A percentile compares a stretch with the other conserved stretches of the same genome.
Conservation (phyloP, 2,888 invertebrate species). For the Ormyrus rosae region DNA sequence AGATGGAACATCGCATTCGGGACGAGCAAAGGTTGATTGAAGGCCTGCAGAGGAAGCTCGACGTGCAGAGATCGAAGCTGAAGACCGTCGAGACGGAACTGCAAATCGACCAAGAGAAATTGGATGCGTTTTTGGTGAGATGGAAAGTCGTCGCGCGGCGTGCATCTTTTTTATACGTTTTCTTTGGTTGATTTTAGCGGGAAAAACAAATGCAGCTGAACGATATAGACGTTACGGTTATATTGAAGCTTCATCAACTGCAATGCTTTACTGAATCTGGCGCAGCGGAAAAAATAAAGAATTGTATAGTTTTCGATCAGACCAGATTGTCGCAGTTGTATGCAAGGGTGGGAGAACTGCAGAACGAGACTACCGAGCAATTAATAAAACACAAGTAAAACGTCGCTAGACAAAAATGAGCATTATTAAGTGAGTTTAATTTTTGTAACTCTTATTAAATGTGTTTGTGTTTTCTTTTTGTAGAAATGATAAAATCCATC, state of each 20-base stretch:
- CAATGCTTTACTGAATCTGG: slow-evolving; percentile 77
- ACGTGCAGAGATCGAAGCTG: slow-evolving; percentile 79
- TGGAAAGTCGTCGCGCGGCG: background rate
- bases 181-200: slow-evolving; percentile 75
- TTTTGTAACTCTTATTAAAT: too few relatives aligned
- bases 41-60: slow-evolving; percentile 79
- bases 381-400: slow-evolving; percentile 80
- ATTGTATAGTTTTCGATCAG: slow-evolving; percentile 81
- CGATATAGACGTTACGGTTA: slow-evolving; percentile 83
- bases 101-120: slow-evolving; percentile 78
- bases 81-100: slow-evolving; percentile 78
- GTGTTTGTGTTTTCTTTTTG: background rate
- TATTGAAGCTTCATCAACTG: slow-evolving; percentile 84
- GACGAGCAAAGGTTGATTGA: slow-evolving; percentile 80
- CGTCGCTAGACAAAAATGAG: too few relatives aligned
- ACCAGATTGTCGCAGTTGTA: slow-evolving; percentile 79
- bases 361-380: slow-evolving; percentile 81
- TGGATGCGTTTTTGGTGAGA: slow-evolving; percentile 82
- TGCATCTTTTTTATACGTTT: background rate
- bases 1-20: slow-evolving; percentile 79
- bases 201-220: slow-evolving; percentile 88
- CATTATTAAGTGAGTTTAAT: too few relatives aligned
- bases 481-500: slow-evolving; percentile 83
- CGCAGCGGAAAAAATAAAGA: slow-evolving; percentile 74
- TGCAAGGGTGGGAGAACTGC: slow-evolving; percentile 81